Evolutionary conservation across 35 echinoderm and acorn worm genomes (phyloP).

Genomic region (Ophioderma brevispina): DNA sequence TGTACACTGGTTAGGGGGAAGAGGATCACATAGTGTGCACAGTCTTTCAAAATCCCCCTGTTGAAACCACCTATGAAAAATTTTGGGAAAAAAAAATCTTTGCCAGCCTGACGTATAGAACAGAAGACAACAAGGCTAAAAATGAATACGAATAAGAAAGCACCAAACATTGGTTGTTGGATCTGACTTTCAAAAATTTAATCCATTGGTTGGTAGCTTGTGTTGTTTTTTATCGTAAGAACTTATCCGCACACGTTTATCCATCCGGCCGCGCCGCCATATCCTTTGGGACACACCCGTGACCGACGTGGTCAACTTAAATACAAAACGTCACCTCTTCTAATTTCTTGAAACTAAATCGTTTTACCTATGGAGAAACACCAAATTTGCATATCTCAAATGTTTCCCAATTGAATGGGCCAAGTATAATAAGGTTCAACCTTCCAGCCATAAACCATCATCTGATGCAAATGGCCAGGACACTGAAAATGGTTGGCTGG

Average conservation of each 20-base stretch:
- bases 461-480: slow-evolving; percentile 4
- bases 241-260: slow-evolving; percentile 12
- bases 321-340: slow-evolving; percentile 47
- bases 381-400: slow-evolving; percentile 56
- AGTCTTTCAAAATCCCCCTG: not conserved
- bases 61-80: slow-evolving; percentile 14
- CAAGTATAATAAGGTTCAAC: slow-evolving; percentile 53
- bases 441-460: slow-evolving; percentile 34
- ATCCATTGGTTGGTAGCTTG: slow-evolving; percentile 39
- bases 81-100: slow-evolving; percentile 32
- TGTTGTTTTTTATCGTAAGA: slow-evolving; percentile 6
- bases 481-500: not conserved
- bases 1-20: not conserved
- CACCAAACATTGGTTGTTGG: slow-evolving; percentile 38
- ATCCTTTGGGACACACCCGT: slow-evolving; percentile 56
- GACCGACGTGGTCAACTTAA: slow-evolving; percentile 62
- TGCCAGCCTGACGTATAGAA: not conserved
- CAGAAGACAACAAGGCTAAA: not conserved
- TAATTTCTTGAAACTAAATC: slow-evolving; percentile 25
- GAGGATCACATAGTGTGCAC: no score
- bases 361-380: slow-evolving; percentile 43
- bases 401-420: slow-evolving; percentile 12
- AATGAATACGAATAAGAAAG: slow-evolving; percentile 32
- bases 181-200: slow-evolving; percentile 51
- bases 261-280: slow-evolving; percentile 42